These are phyloP conservation scores for Cryptoprocta ferox DNA, from an alignment of 2,797 vertebrate genomes.

Conservation along the genomic window DNA sequence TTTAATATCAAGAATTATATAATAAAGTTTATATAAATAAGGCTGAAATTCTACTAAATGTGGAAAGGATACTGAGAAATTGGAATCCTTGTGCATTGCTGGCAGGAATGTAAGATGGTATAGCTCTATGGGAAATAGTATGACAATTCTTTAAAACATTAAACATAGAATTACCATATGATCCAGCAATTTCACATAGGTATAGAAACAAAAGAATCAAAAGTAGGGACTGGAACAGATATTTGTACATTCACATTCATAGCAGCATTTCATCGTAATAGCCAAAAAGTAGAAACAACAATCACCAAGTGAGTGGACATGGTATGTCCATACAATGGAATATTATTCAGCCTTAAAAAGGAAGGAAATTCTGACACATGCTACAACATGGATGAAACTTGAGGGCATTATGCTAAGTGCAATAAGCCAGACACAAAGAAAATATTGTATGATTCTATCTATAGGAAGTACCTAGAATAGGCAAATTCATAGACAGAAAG, in stretches of 20 bases:
- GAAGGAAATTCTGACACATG: background rate
- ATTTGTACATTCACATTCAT: background rate
- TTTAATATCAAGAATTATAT: conserved; percentile 13
- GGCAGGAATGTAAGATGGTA: background rate
- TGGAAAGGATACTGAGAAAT: background rate
- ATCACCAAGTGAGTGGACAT: background rate
- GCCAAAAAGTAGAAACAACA: background rate
- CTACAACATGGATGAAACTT: background rate
- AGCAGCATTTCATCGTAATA: background rate
- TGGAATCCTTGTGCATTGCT: background rate
- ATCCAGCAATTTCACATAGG: background rate
- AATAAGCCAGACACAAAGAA: background rate
- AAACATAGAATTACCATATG: background rate
- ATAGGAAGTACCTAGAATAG: background rate
- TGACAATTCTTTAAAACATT: background rate
- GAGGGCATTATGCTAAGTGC: background rate
- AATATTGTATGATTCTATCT: background rate
- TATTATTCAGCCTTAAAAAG: background rate
- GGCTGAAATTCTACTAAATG: conserved; percentile 11
- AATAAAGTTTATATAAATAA: conserved; percentile 37
- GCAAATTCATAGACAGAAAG: background rate
- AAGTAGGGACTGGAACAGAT: background rate
- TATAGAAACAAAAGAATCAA: background rate
- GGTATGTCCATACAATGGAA: background rate
- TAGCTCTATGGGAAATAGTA: background rate